Conservation (phyloP, 2,797 vertebrate species). For the Aythya fuligula region DNA sequence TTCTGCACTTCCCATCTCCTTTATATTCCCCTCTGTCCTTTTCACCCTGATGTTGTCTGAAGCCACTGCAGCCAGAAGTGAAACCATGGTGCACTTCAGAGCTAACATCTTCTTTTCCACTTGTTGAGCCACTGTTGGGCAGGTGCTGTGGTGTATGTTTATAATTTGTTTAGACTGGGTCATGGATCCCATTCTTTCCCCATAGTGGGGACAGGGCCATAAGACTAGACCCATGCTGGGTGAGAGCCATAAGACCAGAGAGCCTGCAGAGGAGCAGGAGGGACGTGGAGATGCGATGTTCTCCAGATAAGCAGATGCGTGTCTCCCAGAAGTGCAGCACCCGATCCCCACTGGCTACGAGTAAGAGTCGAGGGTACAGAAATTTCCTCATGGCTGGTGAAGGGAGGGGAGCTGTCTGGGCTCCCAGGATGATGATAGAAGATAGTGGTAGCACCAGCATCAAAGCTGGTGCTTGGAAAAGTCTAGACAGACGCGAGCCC, state of each 20-base stretch:
- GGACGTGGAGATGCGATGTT: fast-evolving
- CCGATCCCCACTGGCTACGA: not conserved
- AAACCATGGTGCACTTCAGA: fast-evolving
- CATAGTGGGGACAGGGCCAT: not conserved
- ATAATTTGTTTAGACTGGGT: not conserved
- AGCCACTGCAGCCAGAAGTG: not conserved
- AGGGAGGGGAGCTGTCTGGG: not conserved
- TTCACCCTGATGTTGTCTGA: not conserved
- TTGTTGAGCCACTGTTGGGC: not conserved
- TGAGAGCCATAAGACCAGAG: not conserved
- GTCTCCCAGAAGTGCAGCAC: not conserved
- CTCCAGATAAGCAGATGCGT: not conserved
- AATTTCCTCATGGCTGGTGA: not conserved
- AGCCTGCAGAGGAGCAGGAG: not conserved
- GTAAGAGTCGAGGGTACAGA: not conserved
- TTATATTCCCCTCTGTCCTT: not conserved
- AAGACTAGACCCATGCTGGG: not conserved
- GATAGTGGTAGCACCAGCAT: not conserved
- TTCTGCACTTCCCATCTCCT: not conserved
- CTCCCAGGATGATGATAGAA: not conserved
- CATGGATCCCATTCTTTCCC: not conserved
- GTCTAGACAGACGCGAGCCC: not conserved
- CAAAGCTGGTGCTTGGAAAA: conserved; percentile 11
- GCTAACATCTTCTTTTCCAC: not conserved
- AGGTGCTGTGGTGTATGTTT: fast-evolving